Evolutionary conservation across 1,140 invertebrate genomes (phyloP).

Genomic region (Xylocopa sonorina): DNA sequence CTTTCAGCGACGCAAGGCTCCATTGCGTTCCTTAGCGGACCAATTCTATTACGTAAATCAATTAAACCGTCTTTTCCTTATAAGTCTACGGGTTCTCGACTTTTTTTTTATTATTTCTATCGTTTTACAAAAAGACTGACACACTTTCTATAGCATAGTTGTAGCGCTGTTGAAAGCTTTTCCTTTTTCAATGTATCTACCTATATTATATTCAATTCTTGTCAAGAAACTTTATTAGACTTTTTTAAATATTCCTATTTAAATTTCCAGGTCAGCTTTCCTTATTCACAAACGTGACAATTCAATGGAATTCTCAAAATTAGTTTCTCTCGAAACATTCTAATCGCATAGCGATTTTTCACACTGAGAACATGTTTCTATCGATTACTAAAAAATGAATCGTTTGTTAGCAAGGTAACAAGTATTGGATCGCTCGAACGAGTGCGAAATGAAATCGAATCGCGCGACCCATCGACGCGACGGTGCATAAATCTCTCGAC

Average conservation of each 20-base stretch:
- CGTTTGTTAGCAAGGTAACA: neutral
- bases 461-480: neutral
- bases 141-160: neutral
- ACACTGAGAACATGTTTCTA: too few species aligned
- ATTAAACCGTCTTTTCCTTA: neutral
- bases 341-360: too few species aligned
- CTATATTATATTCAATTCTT: neutral
- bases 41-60: slow-evolving; percentile 21
- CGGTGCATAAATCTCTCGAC: too few species aligned
- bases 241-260: neutral
- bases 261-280: neutral
- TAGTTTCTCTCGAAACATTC: too few species aligned
- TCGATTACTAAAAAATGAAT: too few species aligned
- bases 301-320: neutral
- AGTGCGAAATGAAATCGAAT: neutral
- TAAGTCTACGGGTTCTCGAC: too few species aligned
- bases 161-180: neutral
- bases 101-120: neutral
- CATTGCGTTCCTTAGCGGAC: neutral
- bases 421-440: neutral
- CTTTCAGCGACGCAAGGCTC: neutral
- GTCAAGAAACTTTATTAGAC: neutral
- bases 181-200: too few species aligned
- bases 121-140: neutral
- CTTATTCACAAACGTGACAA: too few species aligned